phyloP scores from a whole-genome alignment of 2,113 vertebrate species.

The Azemiops feae region DNA sequence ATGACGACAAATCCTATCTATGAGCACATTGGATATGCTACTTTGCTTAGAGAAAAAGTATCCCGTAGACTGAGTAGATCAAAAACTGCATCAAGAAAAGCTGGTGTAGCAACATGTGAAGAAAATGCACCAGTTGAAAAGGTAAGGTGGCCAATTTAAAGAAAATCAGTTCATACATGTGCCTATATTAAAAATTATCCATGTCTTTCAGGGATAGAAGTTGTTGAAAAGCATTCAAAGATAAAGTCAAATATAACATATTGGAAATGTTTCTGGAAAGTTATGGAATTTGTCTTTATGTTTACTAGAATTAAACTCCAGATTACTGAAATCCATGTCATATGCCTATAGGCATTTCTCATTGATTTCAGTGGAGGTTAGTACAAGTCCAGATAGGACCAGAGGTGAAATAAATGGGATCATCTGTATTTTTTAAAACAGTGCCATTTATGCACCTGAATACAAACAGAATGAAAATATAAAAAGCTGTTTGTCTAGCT shows the following conservation, averaged over 20 bases:
- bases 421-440: not conserved
- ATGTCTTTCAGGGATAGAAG: not conserved
- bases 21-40: slow-evolving; percentile 91
- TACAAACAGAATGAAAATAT: not conserved
- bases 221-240: not conserved
- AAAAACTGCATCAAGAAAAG: slow-evolving; percentile 81
- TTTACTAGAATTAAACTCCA: not conserved
- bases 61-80: slow-evolving; percentile 83
- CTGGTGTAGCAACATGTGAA: slow-evolving; percentile 82
- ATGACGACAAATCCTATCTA: slow-evolving; percentile 99
- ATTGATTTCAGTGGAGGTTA: not conserved
- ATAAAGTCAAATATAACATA: not conserved
- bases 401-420: not conserved
- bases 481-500: not conserved
- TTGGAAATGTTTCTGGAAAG: not conserved
- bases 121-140: slow-evolving; percentile 77
- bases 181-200: not conserved
- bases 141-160: slow-evolving; percentile 71
- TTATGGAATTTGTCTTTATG: not conserved
- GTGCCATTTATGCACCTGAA: not conserved
- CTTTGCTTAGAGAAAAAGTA: slow-evolving; percentile 90
- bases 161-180: not conserved
- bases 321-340: not conserved
- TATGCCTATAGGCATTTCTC: not conserved
- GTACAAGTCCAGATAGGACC: not conserved